Evolutionary conservation across 1,140 invertebrate genomes (phyloP).

Genomic region (Trigoniulus corallinus): DNA sequence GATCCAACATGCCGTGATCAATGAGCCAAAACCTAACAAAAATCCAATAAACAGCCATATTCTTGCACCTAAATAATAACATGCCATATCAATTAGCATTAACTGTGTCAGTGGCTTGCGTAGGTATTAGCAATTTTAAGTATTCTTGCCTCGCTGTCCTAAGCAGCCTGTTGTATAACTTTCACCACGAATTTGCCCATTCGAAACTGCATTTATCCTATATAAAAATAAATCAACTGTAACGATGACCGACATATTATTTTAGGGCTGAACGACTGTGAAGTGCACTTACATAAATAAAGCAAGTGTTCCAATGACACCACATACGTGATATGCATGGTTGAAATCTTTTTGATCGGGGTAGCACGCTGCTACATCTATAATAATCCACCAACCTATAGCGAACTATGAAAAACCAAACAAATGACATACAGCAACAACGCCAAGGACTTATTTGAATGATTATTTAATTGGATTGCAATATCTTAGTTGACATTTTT

Average conservation of each 20-base stretch:
- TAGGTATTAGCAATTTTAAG: background rate
- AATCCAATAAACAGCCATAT: conserved; percentile 96
- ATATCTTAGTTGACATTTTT: background rate
- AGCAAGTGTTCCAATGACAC: conserved; percentile 81
- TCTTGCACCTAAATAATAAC: conserved; percentile 59
- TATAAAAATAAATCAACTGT: conserved; percentile 6
- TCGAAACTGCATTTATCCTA: conserved; percentile 90
- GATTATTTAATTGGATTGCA: background rate
- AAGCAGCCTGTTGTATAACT: conserved; percentile 70
- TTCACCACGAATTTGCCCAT: conserved; percentile 79
- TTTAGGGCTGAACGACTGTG: background rate
- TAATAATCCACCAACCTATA: conserved; percentile 92
- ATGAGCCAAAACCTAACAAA: conserved; percentile 82
- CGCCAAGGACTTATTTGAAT: background rate
- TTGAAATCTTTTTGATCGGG: conserved; percentile 42
- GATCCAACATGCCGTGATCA: conserved; percentile 92
- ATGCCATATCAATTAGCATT: conserved; percentile 9
- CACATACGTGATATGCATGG: conserved; percentile 78
- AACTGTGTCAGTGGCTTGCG: background rate
- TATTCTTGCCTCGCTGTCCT: conserved; percentile 44
- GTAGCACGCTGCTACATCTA: conserved; percentile 75
- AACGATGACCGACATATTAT: too few species aligned
- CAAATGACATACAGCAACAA: conserved; percentile 3
- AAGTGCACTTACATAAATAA: conserved; percentile 65
- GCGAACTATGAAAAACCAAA: conserved; percentile 52